A percentile compares a stretch with the other conserved stretches of the same genome.
Evolutionary conservation across 1,140 invertebrate species (phyloP).

Genomic region (Vanessa tameamea): DNA sequence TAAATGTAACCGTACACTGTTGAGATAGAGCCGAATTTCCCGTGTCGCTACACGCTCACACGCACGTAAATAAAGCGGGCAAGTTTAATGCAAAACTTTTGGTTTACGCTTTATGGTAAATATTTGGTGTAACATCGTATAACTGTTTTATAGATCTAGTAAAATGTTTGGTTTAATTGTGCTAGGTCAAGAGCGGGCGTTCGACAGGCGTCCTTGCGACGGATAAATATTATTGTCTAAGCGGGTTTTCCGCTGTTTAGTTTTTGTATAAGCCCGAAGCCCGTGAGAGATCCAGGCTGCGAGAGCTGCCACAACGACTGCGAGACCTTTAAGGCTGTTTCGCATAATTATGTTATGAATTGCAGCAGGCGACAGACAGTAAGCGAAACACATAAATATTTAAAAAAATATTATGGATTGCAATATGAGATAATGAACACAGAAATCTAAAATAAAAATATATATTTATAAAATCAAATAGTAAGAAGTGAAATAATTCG

Average conservation of each 20-base stretch:
- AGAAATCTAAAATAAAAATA: too few relatives aligned
- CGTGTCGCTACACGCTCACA: constrained; percentile 48
- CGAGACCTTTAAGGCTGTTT: not conserved
- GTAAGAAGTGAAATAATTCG: too few relatives aligned
- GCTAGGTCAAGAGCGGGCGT: constrained; percentile 78
- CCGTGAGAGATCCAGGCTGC: constrained; percentile 59
- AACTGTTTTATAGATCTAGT: constrained; percentile 79
- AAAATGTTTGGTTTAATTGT: constrained; percentile 80
- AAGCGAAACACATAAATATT: too few relatives aligned
- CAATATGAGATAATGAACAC: too few relatives aligned
- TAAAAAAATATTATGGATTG: too few relatives aligned
- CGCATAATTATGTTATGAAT: not conserved
- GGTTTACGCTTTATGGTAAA: constrained; percentile 80
- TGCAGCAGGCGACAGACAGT: too few relatives aligned
- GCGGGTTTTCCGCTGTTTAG: constrained; percentile 74
- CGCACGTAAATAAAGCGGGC: constrained; percentile 73
- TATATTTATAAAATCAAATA: too few relatives aligned
- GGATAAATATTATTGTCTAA: constrained; percentile 80
- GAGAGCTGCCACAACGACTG: constrained; percentile 53
- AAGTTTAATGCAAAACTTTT: constrained; percentile 80
- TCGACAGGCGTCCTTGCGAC: constrained; percentile 79
- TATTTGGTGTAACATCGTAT: constrained; percentile 78
- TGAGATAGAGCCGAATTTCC: constrained; percentile 44
- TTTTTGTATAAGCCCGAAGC: constrained; percentile 62
- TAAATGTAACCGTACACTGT: constrained; percentile 35